These are phyloP conservation scores for Piscicola geometra DNA, from an alignment of 2,888 invertebrate species.

Conservation along the genomic window DNA sequence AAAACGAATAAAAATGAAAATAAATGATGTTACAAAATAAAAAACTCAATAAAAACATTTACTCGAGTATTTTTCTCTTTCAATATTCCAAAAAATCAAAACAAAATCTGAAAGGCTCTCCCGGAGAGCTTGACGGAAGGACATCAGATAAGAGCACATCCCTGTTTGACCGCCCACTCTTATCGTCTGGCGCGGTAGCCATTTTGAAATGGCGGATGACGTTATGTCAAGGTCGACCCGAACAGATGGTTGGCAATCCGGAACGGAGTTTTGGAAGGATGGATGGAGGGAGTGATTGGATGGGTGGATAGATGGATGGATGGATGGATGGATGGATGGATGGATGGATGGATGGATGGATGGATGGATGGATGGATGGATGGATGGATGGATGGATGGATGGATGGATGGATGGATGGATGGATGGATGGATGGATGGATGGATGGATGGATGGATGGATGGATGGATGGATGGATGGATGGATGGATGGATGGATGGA, in stretches of 20 bases:
- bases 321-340: too few species aligned
- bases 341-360: too few species aligned
- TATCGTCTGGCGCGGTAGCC: constrained; percentile 22
- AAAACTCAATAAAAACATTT: neutral
- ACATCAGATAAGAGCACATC: constrained; percentile 30
- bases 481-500: too few species aligned
- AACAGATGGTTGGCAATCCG: constrained; percentile 38
- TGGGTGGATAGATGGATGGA: too few species aligned
- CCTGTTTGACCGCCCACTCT: constrained; percentile 26
- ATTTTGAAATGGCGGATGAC: constrained; percentile 26
- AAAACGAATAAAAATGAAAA: too few species aligned
- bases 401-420: neutral
- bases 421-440: neutral
- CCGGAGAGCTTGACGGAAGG: neutral
- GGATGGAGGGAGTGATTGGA: neutral
- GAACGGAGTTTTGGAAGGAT: neutral
- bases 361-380: too few species aligned
- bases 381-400: too few species aligned
- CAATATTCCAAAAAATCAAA: neutral
- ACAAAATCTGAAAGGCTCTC: neutral
- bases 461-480: too few species aligned
- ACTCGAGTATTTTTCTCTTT: too few species aligned
- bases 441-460: neutral
- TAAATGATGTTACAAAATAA: too few species aligned
- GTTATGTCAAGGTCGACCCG: constrained; percentile 32